Evolutionary conservation across 2,113 vertebrate genomes (phyloP).

Genomic region (Rattus norvegicus): GRCr8 NC_086029.1:15345501-15346000

Average conservation of each 20-base stretch:
- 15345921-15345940: conserved; percentile 64
- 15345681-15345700: not conserved
- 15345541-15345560: not conserved
- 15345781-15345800: conserved; percentile 54
- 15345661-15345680: not conserved
- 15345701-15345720: not conserved
- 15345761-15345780: conserved; percentile 46
- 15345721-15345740: not conserved
- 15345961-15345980: conserved; percentile 42
- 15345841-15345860: conserved; percentile 74
- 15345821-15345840: conserved; percentile 68
- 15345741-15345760: conserved; percentile 54
- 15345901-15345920: conserved; percentile 69
- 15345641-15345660: not conserved
- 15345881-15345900: conserved; percentile 71
- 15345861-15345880: conserved; percentile 71
- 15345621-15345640: conserved; percentile 38
- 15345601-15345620: not conserved
- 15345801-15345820: conserved; percentile 73
- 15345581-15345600: conserved; percentile 23
- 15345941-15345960: conserved; percentile 72
- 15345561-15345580: not conserved
- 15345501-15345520: conserved; percentile 40
- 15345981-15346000: conserved; percentile 45
- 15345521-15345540: not conserved